Percentiles rank a stretch among this genome's conserved stretches.
phyloP scores from a whole-genome alignment of 2,888 invertebrate genomes.

The Drosophila helvetica region DNA sequence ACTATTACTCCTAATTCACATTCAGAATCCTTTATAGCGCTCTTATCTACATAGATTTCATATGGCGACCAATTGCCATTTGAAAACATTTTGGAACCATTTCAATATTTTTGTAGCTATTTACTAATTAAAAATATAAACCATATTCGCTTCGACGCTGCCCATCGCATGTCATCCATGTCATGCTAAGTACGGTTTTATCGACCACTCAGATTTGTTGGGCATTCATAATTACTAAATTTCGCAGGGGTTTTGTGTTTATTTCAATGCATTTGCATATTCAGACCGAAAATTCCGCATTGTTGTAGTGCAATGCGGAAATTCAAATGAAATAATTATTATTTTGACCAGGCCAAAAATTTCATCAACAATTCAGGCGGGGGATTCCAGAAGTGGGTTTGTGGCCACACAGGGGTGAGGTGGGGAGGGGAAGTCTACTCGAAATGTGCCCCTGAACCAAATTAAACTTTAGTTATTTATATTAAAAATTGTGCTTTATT shows the following conservation, averaged over 20 bases:
- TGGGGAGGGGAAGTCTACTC: neutral
- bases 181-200: neutral
- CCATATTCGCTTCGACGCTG: neutral
- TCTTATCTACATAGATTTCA: too few relatives aligned
- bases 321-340: constrained; percentile 44
- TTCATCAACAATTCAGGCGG: constrained; percentile 40
- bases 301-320: constrained; percentile 13
- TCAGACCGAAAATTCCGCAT: neutral
- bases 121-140: neutral
- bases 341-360: constrained; percentile 29
- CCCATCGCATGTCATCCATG: neutral
- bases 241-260: neutral
- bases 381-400: constrained; percentile 13
- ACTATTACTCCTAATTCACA: too few relatives aligned
- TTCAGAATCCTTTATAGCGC: too few relatives aligned
- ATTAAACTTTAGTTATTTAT: constrained; percentile 74
- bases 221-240: neutral
- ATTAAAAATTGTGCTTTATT: constrained; percentile 75
- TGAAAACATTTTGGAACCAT: neutral
- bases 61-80: neutral
- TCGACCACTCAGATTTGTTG: neutral
- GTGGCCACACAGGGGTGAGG: neutral
- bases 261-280: constrained; percentile 20
- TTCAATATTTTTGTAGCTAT: neutral
- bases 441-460: constrained; percentile 35